A percentile compares a stretch with the other conserved stretches of the same genome.
phyloP scores from a whole-genome alignment of 2,113 vertebrate genomes.

The Talpa occidentalis region DNA sequence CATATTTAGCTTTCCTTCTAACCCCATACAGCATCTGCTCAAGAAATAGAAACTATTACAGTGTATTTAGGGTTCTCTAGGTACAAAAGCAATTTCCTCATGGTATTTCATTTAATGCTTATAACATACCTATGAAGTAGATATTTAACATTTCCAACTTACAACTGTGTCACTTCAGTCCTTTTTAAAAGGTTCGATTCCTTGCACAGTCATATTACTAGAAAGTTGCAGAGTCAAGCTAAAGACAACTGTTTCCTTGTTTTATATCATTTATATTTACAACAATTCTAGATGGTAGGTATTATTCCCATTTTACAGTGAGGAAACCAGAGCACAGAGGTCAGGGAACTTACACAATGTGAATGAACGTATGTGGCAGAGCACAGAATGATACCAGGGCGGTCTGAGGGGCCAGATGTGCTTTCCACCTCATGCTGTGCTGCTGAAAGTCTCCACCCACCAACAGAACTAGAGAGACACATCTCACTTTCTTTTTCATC shows the following conservation, averaged over 20 bases:
- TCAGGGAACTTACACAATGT: neutral
- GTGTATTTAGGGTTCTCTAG: neutral
- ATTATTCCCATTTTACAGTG: neutral
- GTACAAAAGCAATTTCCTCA: neutral
- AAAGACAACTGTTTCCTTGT: conserved; percentile 15
- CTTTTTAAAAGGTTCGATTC: neutral
- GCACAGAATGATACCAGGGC: neutral
- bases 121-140: neutral
- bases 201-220: neutral
- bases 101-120: neutral
- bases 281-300: neutral
- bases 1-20: neutral
- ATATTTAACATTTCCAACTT: neutral
- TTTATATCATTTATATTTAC: neutral
- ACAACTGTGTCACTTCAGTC: neutral
- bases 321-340: neutral
- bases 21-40: neutral
- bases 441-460: neutral
- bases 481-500: neutral
- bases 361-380: neutral
- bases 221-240: neutral
- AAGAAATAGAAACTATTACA: neutral
- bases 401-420: neutral
- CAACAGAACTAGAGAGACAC: neutral
- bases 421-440: neutral